Evolutionary conservation across 2,113 vertebrate genomes (phyloP).

Genomic region (Bucco capensis): DNA sequence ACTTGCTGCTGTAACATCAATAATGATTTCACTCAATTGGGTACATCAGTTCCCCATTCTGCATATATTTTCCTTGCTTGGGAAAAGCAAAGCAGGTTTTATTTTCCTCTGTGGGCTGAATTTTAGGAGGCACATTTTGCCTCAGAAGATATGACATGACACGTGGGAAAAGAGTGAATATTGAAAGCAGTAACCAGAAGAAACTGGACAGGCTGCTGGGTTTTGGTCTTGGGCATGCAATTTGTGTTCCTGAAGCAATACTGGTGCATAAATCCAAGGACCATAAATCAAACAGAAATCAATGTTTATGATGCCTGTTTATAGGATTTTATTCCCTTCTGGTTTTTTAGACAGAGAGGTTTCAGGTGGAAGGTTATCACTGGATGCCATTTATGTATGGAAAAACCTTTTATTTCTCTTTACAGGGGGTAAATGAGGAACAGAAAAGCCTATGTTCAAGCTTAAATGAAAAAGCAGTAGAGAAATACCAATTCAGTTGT

Average conservation of each 20-base stretch:
- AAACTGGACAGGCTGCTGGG: neutral
- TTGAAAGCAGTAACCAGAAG: neutral
- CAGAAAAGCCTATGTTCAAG: neutral
- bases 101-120: neutral
- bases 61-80: neutral
- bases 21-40: neutral
- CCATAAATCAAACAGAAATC: no score
- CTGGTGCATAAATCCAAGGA: fast-evolving
- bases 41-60: neutral
- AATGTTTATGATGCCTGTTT: neutral
- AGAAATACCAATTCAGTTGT: neutral
- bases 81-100: neutral
- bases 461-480: neutral
- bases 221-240: neutral
- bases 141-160: neutral
- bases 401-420: neutral
- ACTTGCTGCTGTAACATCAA: neutral
- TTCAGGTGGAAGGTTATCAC: no score
- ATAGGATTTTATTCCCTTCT: neutral
- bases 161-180: neutral
- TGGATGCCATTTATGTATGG: no score
- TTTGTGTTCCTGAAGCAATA: neutral
- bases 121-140: neutral
- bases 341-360: neutral
- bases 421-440: neutral